phyloP scores from a whole-genome alignment of 1,140 invertebrate species.

The Aradophagus sp. region DNA sequence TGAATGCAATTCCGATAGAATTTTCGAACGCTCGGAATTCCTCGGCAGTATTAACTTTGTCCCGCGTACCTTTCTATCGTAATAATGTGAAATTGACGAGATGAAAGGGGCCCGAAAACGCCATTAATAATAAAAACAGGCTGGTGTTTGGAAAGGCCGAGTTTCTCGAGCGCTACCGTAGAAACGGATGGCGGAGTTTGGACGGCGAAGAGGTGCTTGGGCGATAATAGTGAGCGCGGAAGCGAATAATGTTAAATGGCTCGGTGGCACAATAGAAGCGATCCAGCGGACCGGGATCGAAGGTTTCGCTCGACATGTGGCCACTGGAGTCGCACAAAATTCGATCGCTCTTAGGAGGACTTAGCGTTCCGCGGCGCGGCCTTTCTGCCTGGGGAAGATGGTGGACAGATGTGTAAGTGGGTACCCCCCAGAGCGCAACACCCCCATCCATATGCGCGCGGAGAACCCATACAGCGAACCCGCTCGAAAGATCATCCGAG shows the following conservation, averaged over 20 bases:
- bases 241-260: constrained; percentile 44
- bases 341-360: constrained; percentile 52
- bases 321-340: constrained; percentile 59
- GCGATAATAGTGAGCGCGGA: constrained; percentile 29
- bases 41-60: too few relatives aligned
- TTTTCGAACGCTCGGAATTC: too few relatives aligned
- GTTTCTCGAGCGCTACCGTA: too few relatives aligned
- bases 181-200: constrained; percentile 15
- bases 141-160: too few relatives aligned
- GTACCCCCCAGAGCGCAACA: constrained; percentile 60
- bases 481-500: constrained; percentile 53
- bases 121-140: too few relatives aligned
- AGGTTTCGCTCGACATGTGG: constrained; percentile 66
- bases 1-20: too few relatives aligned
- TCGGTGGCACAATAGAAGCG: constrained; percentile 38
- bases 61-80: too few relatives aligned
- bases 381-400: constrained; percentile 67
- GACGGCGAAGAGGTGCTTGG: constrained; percentile 7
- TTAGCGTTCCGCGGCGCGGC: constrained; percentile 58
- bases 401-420: constrained; percentile 74
- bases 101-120: too few relatives aligned
- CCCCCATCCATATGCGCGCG: constrained; percentile 59
- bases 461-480: constrained; percentile 36
- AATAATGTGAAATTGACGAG: too few relatives aligned
- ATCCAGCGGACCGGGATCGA: constrained; percentile 34